Evolutionary conservation across 92 coral and sea anemone species (phyloP).

Genomic region (Epizoanthus scotinus): DNA sequence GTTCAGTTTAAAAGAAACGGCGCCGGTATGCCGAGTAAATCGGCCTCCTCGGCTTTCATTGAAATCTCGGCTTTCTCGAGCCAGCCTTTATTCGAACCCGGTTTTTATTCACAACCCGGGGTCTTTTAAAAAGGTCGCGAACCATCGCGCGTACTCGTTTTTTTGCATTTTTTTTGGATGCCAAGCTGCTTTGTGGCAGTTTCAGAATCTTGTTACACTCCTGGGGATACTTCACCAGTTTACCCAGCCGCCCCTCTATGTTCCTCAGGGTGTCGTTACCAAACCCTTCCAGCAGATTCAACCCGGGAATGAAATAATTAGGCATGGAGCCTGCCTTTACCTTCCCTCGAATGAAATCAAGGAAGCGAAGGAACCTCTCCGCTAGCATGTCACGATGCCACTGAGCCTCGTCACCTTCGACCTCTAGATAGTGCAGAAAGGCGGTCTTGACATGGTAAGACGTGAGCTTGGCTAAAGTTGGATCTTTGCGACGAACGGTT

Average conservation of each 20-base stretch:
- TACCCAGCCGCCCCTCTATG: constrained; percentile 55
- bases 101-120: neutral
- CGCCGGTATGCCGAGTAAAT: no score
- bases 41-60: no score
- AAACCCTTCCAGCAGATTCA: constrained; percentile 54
- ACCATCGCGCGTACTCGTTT: neutral
- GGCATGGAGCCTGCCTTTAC: constrained; percentile 34
- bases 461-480: constrained; percentile 16
- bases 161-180: neutral
- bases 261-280: constrained; percentile 38
- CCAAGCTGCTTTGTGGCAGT: neutral
- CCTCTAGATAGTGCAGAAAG: constrained; percentile 20
- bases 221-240: constrained; percentile 24
- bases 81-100: no score
- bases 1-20: no score
- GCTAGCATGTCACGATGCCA: constrained; percentile 43
- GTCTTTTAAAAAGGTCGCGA: no score
- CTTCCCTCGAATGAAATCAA: constrained; percentile 34
- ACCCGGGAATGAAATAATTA: constrained; percentile 48
- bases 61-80: no score
- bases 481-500: constrained; percentile 35
- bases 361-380: constrained; percentile 35
- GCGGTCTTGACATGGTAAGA: constrained; percentile 38
- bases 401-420: constrained; percentile 10
- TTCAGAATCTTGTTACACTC: constrained; percentile 22